A percentile compares a stretch with the other conserved stretches of the same genome.
Evolutionary conservation across 2,888 invertebrate genomes (phyloP).

Genomic region (Perdita meconis): DNA sequence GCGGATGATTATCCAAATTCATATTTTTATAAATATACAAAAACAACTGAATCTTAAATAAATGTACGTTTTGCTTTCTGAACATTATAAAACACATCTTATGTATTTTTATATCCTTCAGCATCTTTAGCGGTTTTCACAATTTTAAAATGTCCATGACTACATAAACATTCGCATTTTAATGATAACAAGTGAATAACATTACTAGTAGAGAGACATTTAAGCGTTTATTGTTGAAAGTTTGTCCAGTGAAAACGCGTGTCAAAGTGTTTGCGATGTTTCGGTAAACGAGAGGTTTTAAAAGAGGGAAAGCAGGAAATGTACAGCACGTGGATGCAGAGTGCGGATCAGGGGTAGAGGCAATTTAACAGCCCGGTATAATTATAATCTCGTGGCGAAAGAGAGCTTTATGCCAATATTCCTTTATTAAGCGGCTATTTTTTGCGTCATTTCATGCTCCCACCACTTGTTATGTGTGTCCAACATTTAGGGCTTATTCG

Average conservation of each 20-base stretch:
- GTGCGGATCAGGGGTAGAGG: slow-evolving; percentile 46
- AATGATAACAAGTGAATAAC: too few species aligned
- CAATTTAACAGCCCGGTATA: slow-evolving; percentile 76
- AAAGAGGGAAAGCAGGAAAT: slow-evolving; percentile 20
- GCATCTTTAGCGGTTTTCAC: too few species aligned
- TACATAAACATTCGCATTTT: too few species aligned
- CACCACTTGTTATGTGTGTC: slow-evolving; percentile 4
- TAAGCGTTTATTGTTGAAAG: not conserved
- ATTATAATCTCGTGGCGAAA: slow-evolving; percentile 77
- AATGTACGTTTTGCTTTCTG: too few species aligned
- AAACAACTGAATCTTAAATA: too few species aligned
- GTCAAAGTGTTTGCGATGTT: slow-evolving; percentile 12
- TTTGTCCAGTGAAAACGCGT: not conserved
- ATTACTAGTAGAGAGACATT: not conserved
- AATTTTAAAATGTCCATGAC: too few species aligned
- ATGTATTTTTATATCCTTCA: too few species aligned
- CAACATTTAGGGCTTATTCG: slow-evolving; percentile 6
- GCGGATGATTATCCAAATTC: too few species aligned
- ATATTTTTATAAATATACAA: too few species aligned
- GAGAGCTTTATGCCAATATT: slow-evolving; percentile 76
- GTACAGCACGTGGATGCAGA: not conserved
- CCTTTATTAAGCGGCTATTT: slow-evolving; percentile 77
- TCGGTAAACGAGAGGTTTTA: slow-evolving; percentile 8
- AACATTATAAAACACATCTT: too few species aligned
- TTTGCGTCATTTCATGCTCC: slow-evolving; percentile 70